Evolutionary conservation across 2,113 vertebrate genomes (phyloP).

Genomic region (Stomatorhinus ivindoensis): DNA sequence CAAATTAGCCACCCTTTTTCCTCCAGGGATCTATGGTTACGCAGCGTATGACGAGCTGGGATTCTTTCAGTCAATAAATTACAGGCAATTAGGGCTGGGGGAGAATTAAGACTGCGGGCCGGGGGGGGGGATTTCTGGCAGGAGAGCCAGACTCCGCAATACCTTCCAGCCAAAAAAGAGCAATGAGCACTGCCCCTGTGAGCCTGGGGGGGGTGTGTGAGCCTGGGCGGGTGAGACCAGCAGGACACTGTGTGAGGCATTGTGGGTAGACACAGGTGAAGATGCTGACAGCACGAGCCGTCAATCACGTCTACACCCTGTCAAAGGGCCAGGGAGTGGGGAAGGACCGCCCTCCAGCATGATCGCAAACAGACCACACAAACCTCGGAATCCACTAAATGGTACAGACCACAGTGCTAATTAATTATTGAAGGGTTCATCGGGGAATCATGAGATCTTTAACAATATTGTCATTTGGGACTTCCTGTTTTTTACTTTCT

Average conservation of each 20-base stretch:
- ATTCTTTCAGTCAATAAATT: conserved; percentile 58
- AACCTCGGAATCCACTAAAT: neutral
- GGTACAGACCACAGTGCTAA: neutral
- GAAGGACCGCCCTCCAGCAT: neutral
- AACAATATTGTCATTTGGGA: neutral
- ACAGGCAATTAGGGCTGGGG: conserved; percentile 63
- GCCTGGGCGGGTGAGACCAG: conserved; percentile 11
- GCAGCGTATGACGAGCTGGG: conserved; percentile 53
- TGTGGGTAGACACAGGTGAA: conserved; percentile 21
- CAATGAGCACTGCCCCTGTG: conserved; percentile 37
- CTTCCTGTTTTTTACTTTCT: neutral
- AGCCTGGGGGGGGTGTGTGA: too few relatives aligned
- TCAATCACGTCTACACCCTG: neutral
- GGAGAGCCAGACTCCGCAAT: conserved; percentile 54
- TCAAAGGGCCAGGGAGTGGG: neutral
- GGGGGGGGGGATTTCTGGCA: conserved; percentile 36
- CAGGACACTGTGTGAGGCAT: conserved; percentile 20
- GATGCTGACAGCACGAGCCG: conserved; percentile 5
- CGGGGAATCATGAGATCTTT: neutral
- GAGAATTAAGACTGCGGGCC: conserved; percentile 56
- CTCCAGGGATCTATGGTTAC: conserved; percentile 55
- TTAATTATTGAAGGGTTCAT: neutral
- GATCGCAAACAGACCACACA: neutral
- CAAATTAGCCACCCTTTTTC: conserved; percentile 29
- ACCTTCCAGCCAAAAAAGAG: conserved; percentile 16